Conservation (phyloP, 2,797 vertebrate genomes). For the Picus viridis region DNA sequence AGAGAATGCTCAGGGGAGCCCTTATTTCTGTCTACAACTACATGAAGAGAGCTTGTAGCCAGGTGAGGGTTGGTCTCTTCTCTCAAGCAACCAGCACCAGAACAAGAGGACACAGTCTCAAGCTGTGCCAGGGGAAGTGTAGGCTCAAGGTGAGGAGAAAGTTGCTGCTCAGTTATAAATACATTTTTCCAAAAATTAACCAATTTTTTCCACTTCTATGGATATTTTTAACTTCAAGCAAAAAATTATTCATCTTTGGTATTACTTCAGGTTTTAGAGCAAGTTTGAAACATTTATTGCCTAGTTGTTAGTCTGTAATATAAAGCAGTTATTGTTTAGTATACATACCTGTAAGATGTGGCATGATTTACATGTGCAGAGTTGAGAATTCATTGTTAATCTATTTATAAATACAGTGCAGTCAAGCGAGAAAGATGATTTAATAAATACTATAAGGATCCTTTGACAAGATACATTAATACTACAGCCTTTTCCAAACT, state of each 20-base stretch:
- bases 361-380: constrained; percentile 67
- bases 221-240: constrained; percentile 22
- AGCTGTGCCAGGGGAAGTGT: no score
- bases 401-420: constrained; percentile 62
- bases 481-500: constrained; percentile 32
- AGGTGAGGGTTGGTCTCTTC: no score
- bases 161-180: background rate
- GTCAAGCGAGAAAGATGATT: constrained; percentile 49
- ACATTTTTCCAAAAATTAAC: background rate
- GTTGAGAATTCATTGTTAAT: constrained; percentile 69
- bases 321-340: constrained; percentile 33
- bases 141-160: no score
- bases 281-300: constrained; percentile 64
- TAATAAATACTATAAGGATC: constrained; percentile 52
- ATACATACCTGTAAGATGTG: constrained; percentile 52
- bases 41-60: no score
- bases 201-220: background rate
- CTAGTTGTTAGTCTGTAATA: constrained; percentile 34
- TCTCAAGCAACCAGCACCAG: no score
- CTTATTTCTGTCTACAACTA: no score
- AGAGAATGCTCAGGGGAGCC: no score
- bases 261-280: constrained; percentile 37
- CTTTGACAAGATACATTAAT: constrained; percentile 66
- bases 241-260: constrained; percentile 53
- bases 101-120: no score